A percentile compares a stretch with the other conserved stretches of the same genome.
Evolutionary conservation across 2,797 vertebrate species (phyloP).

Genomic region (Catamblyrhynchus diadema): DNA sequence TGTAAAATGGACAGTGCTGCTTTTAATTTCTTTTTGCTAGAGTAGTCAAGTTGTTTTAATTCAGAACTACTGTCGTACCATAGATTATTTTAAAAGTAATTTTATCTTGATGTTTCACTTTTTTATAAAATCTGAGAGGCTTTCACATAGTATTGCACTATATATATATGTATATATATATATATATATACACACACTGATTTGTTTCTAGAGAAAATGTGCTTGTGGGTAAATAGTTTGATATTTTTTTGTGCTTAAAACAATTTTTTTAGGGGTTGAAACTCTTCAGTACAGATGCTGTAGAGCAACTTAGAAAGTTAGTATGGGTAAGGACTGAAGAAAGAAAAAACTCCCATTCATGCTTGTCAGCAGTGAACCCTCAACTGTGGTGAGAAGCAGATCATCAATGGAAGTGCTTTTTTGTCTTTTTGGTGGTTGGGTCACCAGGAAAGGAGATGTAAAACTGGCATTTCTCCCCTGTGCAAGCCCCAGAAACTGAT

Average conservation of each 20-base stretch:
- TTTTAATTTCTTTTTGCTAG: neutral
- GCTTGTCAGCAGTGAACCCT: accelerated
- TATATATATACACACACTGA: neutral
- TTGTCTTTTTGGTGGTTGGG: neutral
- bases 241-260: neutral
- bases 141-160: neutral
- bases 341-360: neutral
- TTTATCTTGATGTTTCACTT: neutral
- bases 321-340: neutral
- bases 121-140: neutral
- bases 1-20: neutral
- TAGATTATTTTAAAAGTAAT: neutral
- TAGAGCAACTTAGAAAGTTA: neutral
- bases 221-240: neutral
- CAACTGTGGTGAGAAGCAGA: neutral
- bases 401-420: neutral
- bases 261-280: neutral
- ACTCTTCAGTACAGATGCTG: neutral
- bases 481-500: neutral
- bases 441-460: neutral
- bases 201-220: neutral
- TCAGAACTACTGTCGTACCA: neutral
- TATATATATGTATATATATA: neutral
- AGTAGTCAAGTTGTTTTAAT: neutral
- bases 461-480: neutral